These are phyloP conservation scores for Prionailurus bengalensis DNA, from an alignment of 2,113 vertebrate genomes.

Conservation along the genomic window DNA sequence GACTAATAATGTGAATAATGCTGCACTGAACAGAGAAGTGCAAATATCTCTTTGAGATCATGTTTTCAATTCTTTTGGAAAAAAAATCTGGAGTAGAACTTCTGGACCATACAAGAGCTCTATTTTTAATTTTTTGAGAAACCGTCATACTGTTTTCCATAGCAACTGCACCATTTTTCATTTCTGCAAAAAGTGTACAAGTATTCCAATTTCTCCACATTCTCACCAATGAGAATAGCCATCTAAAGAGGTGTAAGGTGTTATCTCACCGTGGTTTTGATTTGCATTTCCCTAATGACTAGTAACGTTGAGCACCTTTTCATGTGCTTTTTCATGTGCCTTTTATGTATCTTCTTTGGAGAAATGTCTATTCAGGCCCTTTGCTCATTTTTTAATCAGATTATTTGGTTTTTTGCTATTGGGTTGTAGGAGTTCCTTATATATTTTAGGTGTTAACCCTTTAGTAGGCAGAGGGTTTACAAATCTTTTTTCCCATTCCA, in stretches of 20 bases:
- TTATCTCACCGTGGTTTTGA: background rate
- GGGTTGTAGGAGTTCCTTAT: background rate
- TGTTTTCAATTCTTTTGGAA: slow-evolving; percentile 22
- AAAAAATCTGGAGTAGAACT: background rate
- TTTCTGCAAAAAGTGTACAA: background rate
- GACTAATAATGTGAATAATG: slow-evolving; percentile 3
- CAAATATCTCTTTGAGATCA: slow-evolving; percentile 7
- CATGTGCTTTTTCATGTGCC: background rate
- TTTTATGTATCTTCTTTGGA: background rate
- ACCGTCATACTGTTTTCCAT: background rate
- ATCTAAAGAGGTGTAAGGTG: slow-evolving; percentile 8
- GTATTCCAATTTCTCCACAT: background rate
- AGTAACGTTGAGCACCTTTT: background rate
- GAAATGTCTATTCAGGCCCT: background rate
- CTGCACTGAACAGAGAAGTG: background rate
- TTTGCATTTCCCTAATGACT: background rate
- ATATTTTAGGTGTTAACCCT: background rate
- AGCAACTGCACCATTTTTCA: background rate
- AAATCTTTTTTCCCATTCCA: background rate
- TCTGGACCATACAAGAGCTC: background rate
- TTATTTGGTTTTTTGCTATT: background rate
- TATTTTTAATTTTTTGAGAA: slow-evolving; percentile 34
- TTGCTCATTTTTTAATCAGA: background rate
- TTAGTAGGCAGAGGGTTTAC: background rate
- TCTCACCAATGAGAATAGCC: background rate